These are phyloP conservation scores for Sesamia inferens DNA, from an alignment of 2,888 invertebrate genomes.

Conservation along the genomic window DNA sequence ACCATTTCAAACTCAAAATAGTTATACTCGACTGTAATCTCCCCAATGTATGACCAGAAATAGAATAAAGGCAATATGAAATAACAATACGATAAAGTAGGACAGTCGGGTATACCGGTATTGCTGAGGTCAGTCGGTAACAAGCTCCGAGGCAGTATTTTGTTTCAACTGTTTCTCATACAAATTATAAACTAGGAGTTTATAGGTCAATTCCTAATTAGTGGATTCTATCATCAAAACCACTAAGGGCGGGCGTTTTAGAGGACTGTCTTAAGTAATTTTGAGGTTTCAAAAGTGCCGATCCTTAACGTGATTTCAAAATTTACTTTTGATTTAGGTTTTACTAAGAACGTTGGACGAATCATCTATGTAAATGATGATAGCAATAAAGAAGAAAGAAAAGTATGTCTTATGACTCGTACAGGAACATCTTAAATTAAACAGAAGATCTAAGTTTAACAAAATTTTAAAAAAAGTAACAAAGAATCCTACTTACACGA, in stretches of 20 bases:
- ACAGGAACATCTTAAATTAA: no score
- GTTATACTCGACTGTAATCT: slow-evolving; percentile 13
- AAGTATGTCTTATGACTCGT: no score
- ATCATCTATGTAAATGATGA: not conserved
- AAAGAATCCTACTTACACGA: no score
- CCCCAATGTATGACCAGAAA: not conserved
- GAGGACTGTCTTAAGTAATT: no score
- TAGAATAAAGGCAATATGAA: slow-evolving; percentile 33
- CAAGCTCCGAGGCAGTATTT: slow-evolving; percentile 24
- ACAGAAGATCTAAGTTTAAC: no score
- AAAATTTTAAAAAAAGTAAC: no score
- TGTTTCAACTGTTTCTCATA: slow-evolving; percentile 17
- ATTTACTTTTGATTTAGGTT: no score
- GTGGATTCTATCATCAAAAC: not conserved
- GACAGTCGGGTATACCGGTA: slow-evolving; percentile 35
- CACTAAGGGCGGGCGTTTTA: no score
- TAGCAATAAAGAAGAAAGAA: no score
- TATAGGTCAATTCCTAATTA: not conserved
- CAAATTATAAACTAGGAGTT: not conserved
- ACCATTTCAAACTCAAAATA: slow-evolving; percentile 5
- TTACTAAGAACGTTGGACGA: no score
- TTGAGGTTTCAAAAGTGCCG: no score
- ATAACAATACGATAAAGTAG: slow-evolving; percentile 42
- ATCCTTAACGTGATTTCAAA: no score
- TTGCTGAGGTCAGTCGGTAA: slow-evolving; percentile 37